Conservation (phyloP, 1,140 invertebrate species). For the Camponotus vicinus region DNA sequence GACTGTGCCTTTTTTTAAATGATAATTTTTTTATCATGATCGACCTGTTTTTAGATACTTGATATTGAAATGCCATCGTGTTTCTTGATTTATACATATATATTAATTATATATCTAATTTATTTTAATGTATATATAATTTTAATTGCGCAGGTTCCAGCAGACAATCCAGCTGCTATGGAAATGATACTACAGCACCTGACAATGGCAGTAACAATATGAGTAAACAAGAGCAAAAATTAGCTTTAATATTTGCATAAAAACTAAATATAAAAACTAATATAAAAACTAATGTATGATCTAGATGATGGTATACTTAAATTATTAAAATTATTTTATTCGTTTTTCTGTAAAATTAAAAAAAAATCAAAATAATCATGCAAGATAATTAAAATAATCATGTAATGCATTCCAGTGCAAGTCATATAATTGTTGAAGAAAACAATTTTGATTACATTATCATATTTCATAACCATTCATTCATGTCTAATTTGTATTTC, state of each 20-base stretch:
- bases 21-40: no score
- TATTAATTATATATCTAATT: neutral
- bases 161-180: conserved; percentile 88
- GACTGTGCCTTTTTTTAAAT: no score
- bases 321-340: no score
- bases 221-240: neutral
- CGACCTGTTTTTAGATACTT: no score
- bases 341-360: neutral
- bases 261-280: neutral
- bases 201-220: conserved; percentile 69
- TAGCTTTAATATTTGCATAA: neutral
- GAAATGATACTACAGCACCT: conserved; percentile 87
- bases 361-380: neutral
- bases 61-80: no score
- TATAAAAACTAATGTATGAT: neutral
- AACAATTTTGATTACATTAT: neutral
- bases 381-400: neutral
- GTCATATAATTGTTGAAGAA: neutral
- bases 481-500: neutral
- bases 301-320: neutral
- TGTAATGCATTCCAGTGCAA: no score
- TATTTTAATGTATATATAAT: neutral
- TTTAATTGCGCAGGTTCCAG: conserved; percentile 86
- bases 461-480: neutral
- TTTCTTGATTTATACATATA: neutral